Conservation (phyloP, 1,140 invertebrate genomes). For the Neodiprion virginianus region DNA sequence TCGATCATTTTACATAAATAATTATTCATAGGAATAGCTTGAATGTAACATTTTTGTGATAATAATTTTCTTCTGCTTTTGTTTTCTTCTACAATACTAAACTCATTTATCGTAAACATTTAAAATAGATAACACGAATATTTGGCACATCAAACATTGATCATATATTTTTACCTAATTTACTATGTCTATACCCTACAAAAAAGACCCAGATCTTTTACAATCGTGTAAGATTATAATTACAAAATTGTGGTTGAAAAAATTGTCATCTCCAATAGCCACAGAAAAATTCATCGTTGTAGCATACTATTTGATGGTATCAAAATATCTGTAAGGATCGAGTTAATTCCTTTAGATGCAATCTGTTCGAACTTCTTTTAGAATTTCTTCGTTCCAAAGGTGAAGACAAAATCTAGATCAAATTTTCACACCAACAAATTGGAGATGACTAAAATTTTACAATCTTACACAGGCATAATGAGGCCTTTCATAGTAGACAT, state of each 20-base stretch:
- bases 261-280: slow-evolving; percentile 39
- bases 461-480: slow-evolving; percentile 33
- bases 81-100: slow-evolving; percentile 19
- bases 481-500: slow-evolving; percentile 37
- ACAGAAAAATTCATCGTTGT: background rate
- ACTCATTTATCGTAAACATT: slow-evolving; percentile 45
- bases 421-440: background rate
- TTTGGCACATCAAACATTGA: slow-evolving; percentile 60
- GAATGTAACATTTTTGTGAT: background rate
- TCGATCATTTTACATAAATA: slow-evolving; percentile 49
- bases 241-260: background rate
- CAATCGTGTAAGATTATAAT: background rate
- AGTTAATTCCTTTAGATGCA: too few species aligned
- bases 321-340: too few species aligned
- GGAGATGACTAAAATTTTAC: background rate
- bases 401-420: too few species aligned
- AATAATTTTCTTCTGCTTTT: background rate
- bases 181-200: slow-evolving; percentile 24
- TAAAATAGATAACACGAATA: slow-evolving; percentile 56
- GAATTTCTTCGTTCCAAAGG: too few species aligned
- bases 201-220: background rate
- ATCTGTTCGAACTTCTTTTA: too few species aligned
- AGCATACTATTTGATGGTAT: background rate
- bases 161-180: slow-evolving; percentile 32
- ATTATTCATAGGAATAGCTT: slow-evolving; percentile 26